phyloP scores from a whole-genome alignment of 2,888 invertebrate species.

The Patella depressa region DNA sequence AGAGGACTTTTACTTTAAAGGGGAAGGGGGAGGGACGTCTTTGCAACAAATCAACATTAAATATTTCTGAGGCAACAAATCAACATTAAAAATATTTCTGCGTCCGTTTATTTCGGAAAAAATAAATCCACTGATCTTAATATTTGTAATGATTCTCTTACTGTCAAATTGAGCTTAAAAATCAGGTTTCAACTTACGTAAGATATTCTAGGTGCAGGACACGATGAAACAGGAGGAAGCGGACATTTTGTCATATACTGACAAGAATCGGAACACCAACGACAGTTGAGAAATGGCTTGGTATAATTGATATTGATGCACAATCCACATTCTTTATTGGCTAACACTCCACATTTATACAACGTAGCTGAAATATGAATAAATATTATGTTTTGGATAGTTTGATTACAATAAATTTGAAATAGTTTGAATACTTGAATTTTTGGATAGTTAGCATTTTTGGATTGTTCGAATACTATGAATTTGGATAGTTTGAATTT shows the following conservation, averaged over 20 bases:
- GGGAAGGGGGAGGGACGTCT: not conserved
- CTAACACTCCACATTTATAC: conserved; percentile 95
- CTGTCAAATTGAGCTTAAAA: too few relatives aligned
- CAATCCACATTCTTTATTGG: conserved; percentile 91
- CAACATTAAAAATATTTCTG: not conserved
- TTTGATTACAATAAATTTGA: not conserved
- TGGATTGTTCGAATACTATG: not conserved
- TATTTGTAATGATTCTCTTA: too few relatives aligned
- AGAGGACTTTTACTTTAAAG: not conserved
- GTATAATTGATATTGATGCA: conserved; percentile 87
- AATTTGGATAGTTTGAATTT: too few relatives aligned
- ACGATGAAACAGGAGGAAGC: conserved; percentile 79
- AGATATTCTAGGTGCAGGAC: conserved; percentile 78
- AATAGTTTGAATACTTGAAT: not conserved
- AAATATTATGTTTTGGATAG: not conserved
- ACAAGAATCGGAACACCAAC: conserved; percentile 90
- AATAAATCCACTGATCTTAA: too few relatives aligned
- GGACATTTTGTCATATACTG: conserved; percentile 48
- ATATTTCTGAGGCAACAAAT: not conserved
- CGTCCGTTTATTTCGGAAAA: not conserved
- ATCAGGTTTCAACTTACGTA: conserved; percentile 41
- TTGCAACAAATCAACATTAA: not conserved
- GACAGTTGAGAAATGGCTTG: conserved; percentile 84
- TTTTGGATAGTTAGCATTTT: not conserved
- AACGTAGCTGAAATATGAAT: conserved; percentile 79